Evolutionary conservation across 2,888 invertebrate genomes (phyloP), one percentile per base, ranked within the genome.

Genomic region (Drosophila sordidula): DNA sequence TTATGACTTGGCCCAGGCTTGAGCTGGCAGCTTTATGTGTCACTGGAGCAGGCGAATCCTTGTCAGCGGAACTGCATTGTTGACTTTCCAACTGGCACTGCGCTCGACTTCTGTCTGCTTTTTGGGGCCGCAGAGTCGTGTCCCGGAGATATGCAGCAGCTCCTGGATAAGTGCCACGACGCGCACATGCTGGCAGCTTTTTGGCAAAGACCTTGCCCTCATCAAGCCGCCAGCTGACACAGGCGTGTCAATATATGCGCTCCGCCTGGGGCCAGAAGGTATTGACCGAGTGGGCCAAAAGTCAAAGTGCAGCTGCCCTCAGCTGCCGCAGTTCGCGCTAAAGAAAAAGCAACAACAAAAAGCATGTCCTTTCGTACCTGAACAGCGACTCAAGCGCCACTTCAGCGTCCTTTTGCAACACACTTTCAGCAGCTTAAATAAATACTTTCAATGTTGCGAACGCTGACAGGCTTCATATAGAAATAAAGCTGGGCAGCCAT

Each of bases 141-240:
- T 45, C 29, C 61, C 32, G n/a, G 56, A 44, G 50, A 54, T 59
- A 36, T 29, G 44, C 44, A 32, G 32, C 49, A 49, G 14, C 36
- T 18, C 4, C 51, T 44, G 56, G 38, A 18, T 41, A 42, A 41
- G 8, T 25, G 47, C 34, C 47, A 49, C 11, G 25, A 52, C 57
- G 36, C 26, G 32, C 36, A 61, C 50, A 57, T 55, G 69, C 59
- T 61, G 51, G 38, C 55, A 56, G 54, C 51, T 29, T 70, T 61
- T 73, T 66, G 66, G 80, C 77, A 77, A 75, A 67, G 84, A 50
- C 74, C 68, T 74, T 77, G 87, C 75, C 80, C 70, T 79, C 83
- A 74, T 69, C 62, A 79, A 78, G 71, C 49, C 65, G 64, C 41
- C 52, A 56, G 57, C 61, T 62, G 76, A 66, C 67, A 62, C 67